Base-by-base conservation (phyloP, 2,888 invertebrate genomes). In the Spialia ferax region DNA sequence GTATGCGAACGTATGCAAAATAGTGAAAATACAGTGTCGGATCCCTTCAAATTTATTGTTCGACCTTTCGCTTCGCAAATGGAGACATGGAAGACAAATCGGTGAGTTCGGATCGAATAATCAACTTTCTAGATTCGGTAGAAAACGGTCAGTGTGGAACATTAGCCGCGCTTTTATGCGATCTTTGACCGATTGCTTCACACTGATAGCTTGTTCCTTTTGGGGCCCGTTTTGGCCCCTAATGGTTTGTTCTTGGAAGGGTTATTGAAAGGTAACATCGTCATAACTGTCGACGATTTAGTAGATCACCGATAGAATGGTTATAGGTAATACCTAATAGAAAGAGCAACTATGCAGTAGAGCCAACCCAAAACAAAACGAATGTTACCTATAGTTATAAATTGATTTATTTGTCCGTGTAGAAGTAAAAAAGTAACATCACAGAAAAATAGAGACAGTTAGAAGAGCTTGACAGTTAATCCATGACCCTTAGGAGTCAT, bases 41-140 rank as follows among this genome's bases (percentile, higher is more conserved):
- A 62, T 67, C 67, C 61, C 23, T 10, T 48, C 32, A 48, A 66
- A 67, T 67, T 67, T 67, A 67, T 67, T 67, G 61, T 67, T 32
- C 45, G 55, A 61, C 67, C 67, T 61, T 66, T 66, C 29, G 60
- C 45, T 61, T 56, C 32, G 48, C 32, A 67, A 67, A 67, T 67
- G 55, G 48, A 67, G 67, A 55, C 55, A 45, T 67, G 55, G 67
- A 56, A 61, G 61, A 67, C 61, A 61, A 67, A 67, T 67, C 20
- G 60, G 26, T 32, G 60, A 66, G 60, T 61, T 55, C 52, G 66
- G 66, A 29, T 42, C 57, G 45, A 60, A 66, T 66, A 55, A 67
- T 67, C 67, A 61, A 67, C 55, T 61, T 32, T 32, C 66, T 66
- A 22, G 29, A 61, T 60, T 66, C 38, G 22, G 54, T 38, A 54